Evolutionary conservation across 2,888 invertebrate species (phyloP), one percentile per base, ranked within the genome.

Genomic region (Mylabris sibirica): DNA sequence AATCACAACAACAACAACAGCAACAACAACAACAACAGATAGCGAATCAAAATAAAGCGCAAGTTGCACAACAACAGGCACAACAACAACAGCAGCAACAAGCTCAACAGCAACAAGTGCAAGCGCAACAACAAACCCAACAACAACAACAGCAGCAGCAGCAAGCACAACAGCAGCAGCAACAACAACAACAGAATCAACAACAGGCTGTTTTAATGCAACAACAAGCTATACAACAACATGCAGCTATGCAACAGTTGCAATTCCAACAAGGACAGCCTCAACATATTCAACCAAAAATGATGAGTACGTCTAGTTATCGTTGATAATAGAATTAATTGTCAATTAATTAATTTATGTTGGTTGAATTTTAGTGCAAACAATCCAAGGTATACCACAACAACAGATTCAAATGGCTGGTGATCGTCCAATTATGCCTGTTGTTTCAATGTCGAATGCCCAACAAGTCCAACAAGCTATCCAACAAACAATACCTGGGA

Each of bases 391-490:
- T 8, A 86, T 89, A 83, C 88, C 86, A 62, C 82, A 86, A 69
- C 85, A 85, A 70, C 83, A 83, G 70, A 77, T 84, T 34, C 85
- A 85, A 73, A 84, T 85, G 74, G 82, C 84, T 69, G 85, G 86
- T 22, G 87, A 88, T 59, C 87, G 89, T 67, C 88, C 88, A 0
- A 87, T 90, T 0, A 86, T 91, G 87, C 91, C 91, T 0, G 91
- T 91, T 0, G 91, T 91, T 0, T 90, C 91, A 0, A 90, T 91
- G 84, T 83, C 85, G 66, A 82, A 86, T 1, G 78, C 87, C 59
- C 87, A 87, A 1, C 87, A 88, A 83, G 83, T 87, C 20, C 86
- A 89, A 82, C 89, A 89, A 34, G 88, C 88, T 74, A 86, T 87
- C 5, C 87, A 89, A 67, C 86, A 88, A 14, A 88, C 88, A 69